Evolutionary conservation across 2,113 vertebrate species (phyloP).

Genomic region (Platysteira castanea): DNA sequence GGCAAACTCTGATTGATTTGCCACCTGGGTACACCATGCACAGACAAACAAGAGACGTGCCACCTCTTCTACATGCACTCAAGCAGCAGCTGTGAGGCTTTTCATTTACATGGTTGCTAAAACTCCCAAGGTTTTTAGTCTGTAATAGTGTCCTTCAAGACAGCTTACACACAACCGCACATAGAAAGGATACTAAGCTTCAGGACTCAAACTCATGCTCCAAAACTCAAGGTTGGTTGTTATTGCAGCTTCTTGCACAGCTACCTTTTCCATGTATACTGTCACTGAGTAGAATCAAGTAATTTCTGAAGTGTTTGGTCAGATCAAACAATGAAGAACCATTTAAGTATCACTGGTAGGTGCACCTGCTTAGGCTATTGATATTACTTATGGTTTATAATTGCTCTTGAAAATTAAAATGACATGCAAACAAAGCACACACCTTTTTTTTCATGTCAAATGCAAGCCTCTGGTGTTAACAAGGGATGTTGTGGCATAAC

Average conservation of each 20-base stretch:
- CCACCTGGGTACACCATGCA: neutral
- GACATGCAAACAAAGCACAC: neutral
- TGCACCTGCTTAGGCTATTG: neutral
- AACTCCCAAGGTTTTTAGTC: neutral
- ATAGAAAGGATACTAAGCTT: neutral
- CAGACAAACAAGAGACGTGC: neutral
- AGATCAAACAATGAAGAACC: neutral
- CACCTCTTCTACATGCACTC: neutral
- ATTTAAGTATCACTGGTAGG: neutral
- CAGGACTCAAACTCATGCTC: neutral
- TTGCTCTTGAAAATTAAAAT: neutral
- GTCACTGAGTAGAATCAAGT: neutral
- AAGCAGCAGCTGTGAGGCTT: neutral
- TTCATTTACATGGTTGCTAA: neutral
- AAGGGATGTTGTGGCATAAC: neutral
- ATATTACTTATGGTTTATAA: neutral
- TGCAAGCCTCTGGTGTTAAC: neutral
- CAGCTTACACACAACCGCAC: neutral
- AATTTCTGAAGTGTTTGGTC: neutral
- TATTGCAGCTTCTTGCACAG: neutral
- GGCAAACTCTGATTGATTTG: neutral
- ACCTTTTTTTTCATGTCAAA: neutral
- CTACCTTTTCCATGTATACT: neutral
- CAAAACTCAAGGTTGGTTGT: neutral
- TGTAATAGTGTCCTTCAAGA: neutral